Base-by-base conservation (phyloP, 1,140 invertebrate genomes). In the Gerris buenoi region DNA sequence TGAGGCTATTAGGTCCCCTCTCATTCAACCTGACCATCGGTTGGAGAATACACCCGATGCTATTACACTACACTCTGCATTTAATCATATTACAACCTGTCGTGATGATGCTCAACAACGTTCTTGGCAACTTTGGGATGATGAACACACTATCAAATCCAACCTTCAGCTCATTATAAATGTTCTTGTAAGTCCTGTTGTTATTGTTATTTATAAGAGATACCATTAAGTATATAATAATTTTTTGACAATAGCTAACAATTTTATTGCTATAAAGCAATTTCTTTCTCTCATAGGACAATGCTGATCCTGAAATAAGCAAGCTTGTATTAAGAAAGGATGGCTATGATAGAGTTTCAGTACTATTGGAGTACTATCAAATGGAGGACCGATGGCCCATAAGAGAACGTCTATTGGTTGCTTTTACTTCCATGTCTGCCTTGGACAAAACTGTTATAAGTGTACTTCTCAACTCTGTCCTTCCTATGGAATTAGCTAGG, bases 81-180 rank as follows among this genome's bases (percentile, higher is more conserved):
- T 95, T 68, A 83, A 82, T 29, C 86, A 92, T 71, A 77, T 97
- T 64, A 89, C 88, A 14, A 88, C 86, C 61, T 92, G 90, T 70
- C 93, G 93, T 71, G 91, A 95, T 76, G 93, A 96, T 74, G 90
- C 91, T 0, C 92, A 97, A 74, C 93, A 97, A 73, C 81, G 93
- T 71, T 92, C 89, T 70, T 96, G 93, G 93, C 90, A 91, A 73
- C 78, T 96, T 2, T 89, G 95, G 77, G 92, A 95, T 77, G 93
- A 97, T 77, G 91, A 95, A 72, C 82, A 83, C 65, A 86, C 88
- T 67, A 95, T 96, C 74, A 84, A 86, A 14, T 22, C 15, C 22
- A 60, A 5, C 22, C 15, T 60, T 60, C 15, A 15, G 15, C 15
- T 25, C 58, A 60, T 60, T 25, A 64, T 58, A 14, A 61, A 68